phyloP scores from a whole-genome alignment of 2,797 vertebrate species.

The Schizopygopsis pylzovi region DNA sequence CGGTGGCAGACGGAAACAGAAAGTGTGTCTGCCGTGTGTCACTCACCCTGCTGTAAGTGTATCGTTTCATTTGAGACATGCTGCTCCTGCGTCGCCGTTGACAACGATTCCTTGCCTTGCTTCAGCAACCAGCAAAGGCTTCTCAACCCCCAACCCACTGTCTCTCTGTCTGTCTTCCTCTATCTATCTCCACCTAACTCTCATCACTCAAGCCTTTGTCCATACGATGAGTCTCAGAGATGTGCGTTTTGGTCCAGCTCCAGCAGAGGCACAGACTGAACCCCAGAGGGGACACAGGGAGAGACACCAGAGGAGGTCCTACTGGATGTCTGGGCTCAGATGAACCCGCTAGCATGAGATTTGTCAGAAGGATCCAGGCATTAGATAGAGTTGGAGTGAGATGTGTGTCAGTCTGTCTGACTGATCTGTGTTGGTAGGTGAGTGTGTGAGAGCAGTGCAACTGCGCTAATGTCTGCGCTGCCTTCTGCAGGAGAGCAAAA shows the following conservation, averaged over 20 bases:
- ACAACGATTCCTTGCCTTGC: slow-evolving; percentile 39
- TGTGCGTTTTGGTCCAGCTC: slow-evolving; percentile 42
- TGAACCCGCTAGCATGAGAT: slow-evolving; percentile 25
- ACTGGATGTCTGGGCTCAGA: slow-evolving; percentile 19
- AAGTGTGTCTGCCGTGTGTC: slow-evolving; percentile 35
- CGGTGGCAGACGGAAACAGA: neutral
- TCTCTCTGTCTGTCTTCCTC: slow-evolving; percentile 37
- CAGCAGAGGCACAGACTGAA: slow-evolving; percentile 48
- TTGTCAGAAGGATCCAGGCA: slow-evolving; percentile 27
- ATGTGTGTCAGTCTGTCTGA: slow-evolving; percentile 40
- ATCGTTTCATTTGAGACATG: slow-evolving; percentile 93
- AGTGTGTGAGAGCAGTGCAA: slow-evolving; percentile 75
- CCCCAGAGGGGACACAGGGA: slow-evolving; percentile 30
- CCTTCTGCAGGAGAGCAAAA: slow-evolving; percentile 78
- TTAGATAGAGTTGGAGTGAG: slow-evolving; percentile 23
- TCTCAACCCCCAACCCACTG: slow-evolving; percentile 18
- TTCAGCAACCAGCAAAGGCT: slow-evolving; percentile 44
- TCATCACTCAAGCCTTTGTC: slow-evolving; percentile 56
- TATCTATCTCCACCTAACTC: slow-evolving; percentile 46
- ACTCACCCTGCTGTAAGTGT: slow-evolving; percentile 89
- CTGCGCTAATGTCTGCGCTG: slow-evolving; percentile 86
- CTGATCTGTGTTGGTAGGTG: slow-evolving; percentile 58
- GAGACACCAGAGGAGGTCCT: slow-evolving; percentile 1
- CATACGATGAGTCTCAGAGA: slow-evolving; percentile 47
- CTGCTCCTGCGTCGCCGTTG: slow-evolving; percentile 59